Percentiles rank a stretch among this genome's conserved stretches.
phyloP scores from a whole-genome alignment of 2,797 vertebrate species.

The Bucorvus abyssinicus region DNA sequence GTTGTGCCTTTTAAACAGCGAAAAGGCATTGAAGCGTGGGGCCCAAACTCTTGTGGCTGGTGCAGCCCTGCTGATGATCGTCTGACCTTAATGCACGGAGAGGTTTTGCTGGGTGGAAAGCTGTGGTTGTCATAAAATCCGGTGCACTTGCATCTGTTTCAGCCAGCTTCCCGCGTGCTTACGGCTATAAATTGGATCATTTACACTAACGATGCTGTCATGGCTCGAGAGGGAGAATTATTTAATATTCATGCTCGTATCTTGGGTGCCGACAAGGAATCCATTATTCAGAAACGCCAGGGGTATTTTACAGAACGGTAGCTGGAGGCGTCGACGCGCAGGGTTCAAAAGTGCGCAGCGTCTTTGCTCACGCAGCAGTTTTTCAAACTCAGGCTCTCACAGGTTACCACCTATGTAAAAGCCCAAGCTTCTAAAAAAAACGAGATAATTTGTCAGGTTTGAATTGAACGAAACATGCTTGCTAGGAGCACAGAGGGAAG shows the following conservation, averaged over 20 bases:
- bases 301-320: background rate
- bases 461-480: background rate
- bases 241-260: slow-evolving; percentile 40
- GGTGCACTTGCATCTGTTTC: background rate
- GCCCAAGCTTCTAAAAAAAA: background rate
- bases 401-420: background rate
- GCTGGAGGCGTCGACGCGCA: background rate
- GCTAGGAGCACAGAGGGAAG: background rate
- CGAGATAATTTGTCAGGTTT: background rate
- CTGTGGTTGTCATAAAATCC: background rate
- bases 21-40: background rate
- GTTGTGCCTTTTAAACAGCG: background rate
- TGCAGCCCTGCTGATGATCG: background rate
- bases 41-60: background rate
- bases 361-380: background rate
- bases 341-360: background rate
- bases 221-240: slow-evolving; percentile 11
- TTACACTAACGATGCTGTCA: slow-evolving; percentile 39
- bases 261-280: background rate
- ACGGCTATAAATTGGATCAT: slow-evolving; percentile 35
- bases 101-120: background rate
- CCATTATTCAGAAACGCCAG: background rate
- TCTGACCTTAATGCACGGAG: background rate
- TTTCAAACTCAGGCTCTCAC: background rate
- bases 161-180: background rate